These are phyloP conservation scores for Martes martes DNA, from an alignment of 2,113 vertebrate genomes.

Conservation along the genomic window DNA sequence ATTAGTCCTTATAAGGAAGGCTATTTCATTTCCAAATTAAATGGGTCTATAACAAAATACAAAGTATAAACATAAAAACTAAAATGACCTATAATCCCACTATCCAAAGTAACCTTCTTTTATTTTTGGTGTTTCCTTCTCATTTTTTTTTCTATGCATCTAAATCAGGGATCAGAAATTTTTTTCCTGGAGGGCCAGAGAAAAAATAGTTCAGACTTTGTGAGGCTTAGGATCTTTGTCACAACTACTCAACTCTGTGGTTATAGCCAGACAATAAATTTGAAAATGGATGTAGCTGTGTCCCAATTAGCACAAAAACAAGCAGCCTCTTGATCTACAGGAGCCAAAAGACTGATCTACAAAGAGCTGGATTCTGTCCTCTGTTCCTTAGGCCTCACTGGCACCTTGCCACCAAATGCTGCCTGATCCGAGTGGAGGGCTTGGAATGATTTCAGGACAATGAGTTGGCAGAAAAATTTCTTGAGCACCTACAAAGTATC, in stretches of 20 bases:
- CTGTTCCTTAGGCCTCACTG: background rate
- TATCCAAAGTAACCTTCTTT: background rate
- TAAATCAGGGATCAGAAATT: background rate
- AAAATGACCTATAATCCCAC: background rate
- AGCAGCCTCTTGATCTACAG: background rate
- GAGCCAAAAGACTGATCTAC: background rate
- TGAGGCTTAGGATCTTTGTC: background rate
- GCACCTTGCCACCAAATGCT: background rate
- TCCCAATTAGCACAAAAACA: background rate
- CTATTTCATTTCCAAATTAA: conserved; percentile 35
- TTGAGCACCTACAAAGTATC: background rate
- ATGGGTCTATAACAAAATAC: background rate
- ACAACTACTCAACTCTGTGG: background rate
- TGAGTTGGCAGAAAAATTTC: background rate
- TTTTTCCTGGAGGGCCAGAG: background rate
- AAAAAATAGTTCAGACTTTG: background rate
- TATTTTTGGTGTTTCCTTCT: background rate
- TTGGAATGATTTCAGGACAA: background rate
- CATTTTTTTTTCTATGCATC: background rate
- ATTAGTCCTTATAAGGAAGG: background rate
- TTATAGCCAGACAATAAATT: background rate
- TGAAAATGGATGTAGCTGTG: background rate
- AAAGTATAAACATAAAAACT: background rate
- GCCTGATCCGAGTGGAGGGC: background rate
- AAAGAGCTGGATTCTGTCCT: background rate